Evolutionary conservation across 2,113 vertebrate genomes (phyloP).

Genomic region (Serilophus lunatus): DNA sequence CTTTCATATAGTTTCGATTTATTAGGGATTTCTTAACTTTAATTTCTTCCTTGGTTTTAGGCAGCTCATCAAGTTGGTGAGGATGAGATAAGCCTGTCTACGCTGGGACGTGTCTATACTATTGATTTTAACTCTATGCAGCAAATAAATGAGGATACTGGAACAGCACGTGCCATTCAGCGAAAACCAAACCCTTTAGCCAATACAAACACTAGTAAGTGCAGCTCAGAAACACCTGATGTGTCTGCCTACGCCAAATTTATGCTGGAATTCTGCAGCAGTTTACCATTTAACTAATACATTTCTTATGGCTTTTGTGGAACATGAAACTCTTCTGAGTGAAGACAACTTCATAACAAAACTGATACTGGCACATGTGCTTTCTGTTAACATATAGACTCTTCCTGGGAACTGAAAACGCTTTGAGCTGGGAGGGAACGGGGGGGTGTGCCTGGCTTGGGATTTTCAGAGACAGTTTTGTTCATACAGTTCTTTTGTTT

Average conservation of each 20-base stretch:
- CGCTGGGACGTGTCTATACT: constrained; percentile 98
- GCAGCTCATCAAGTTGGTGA: constrained; percentile 99
- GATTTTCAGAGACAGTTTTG: background rate
- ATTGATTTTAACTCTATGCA: constrained; percentile 99
- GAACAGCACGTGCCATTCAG: constrained; percentile 98
- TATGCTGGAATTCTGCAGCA: background rate
- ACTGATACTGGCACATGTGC: accelerated
- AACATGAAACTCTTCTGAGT: background rate
- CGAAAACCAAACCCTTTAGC: constrained; percentile 98
- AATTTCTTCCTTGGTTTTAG: constrained; percentile 75
- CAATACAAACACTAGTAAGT: constrained; percentile 95
- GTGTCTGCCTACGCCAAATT: background rate
- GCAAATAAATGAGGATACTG: constrained; percentile 99
- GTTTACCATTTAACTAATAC: background rate
- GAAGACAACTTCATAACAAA: background rate
- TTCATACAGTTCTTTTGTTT: background rate
- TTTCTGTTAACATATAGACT: background rate
- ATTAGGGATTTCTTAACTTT: background rate
- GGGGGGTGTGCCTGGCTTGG: background rate
- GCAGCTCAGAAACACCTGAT: background rate
- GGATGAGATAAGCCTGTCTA: constrained; percentile 99
- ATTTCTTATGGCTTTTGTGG: background rate
- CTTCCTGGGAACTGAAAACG: background rate
- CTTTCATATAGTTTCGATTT: background rate
- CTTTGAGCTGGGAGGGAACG: background rate